Percentiles rank a stretch among this genome's conserved stretches.
Evolutionary conservation across 1,140 invertebrate genomes (phyloP).

Genomic region (Aphelenchoides avenae): DNA sequence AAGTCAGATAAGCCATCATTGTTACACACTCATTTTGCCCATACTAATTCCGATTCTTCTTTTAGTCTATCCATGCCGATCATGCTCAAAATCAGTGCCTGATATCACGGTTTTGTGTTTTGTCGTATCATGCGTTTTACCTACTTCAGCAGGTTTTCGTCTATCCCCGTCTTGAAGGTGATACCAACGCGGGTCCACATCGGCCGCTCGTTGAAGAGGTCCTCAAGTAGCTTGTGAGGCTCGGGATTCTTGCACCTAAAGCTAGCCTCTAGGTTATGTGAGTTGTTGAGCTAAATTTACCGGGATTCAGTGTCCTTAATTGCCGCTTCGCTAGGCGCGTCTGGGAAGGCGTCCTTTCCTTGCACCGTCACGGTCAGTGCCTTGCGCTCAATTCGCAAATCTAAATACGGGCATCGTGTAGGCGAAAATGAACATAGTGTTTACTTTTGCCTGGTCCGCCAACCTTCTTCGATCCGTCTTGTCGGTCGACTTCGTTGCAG

Average conservation of each 20-base stretch:
- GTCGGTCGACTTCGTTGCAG: slow-evolving; percentile 43
- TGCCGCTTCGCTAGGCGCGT: slow-evolving; percentile 37
- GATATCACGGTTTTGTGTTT: no score
- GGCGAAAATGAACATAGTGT: slow-evolving; percentile 1
- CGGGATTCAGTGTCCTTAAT: slow-evolving; percentile 45
- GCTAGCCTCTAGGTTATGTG: no score
- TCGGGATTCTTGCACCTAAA: slow-evolving; percentile 52
- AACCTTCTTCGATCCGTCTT: slow-evolving; percentile 16
- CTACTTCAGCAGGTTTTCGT: slow-evolving; percentile 49
- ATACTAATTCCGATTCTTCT: no score
- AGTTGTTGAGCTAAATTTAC: slow-evolving; percentile 6
- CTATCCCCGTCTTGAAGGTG: slow-evolving; percentile 37
- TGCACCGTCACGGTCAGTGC: slow-evolving; percentile 51
- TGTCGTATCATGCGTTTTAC: slow-evolving; percentile 6
- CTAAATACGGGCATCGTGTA: slow-evolving; percentile 24
- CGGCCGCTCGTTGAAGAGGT: slow-evolving; percentile 54
- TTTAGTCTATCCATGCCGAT: no score
- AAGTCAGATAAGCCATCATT: no score
- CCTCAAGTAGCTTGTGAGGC: slow-evolving; percentile 41
- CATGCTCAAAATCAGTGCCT: no score
- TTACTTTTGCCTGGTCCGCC: slow-evolving; percentile 48
- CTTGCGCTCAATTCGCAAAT: slow-evolving; percentile 55
- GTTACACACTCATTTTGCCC: no score
- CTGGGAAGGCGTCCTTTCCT: slow-evolving; percentile 44
- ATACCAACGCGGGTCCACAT: slow-evolving; percentile 55